Evolutionary conservation across 1,140 invertebrate species (phyloP), one percentile per base, ranked within the genome.

Genomic region (Penaeus vannamei): DNA sequence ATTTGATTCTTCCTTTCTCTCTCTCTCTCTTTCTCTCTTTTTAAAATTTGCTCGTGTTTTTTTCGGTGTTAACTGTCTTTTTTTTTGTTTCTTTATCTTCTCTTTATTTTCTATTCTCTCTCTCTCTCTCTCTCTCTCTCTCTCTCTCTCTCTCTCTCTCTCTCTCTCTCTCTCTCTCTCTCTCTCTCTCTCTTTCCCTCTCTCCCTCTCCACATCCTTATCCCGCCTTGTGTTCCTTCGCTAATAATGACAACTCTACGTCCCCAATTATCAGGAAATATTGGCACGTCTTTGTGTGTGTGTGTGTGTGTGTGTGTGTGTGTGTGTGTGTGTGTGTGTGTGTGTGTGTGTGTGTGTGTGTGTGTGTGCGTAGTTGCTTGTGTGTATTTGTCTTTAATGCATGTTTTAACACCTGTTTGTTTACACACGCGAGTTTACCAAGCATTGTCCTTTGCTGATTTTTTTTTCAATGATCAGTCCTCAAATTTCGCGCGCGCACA

Each of bases 1-100:
- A 53, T 53, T 53, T 53, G 53, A 53, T 53, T 53, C 53, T 53
- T 53, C 53, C 64, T 53, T 61, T 76, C 84, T 53, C 84, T 76
- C 84, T 46, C 83, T 76, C 32, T 76, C 64, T 69, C 64, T 72
- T 61, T 84, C 81, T 84, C 81, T 84, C 32, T 59, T 66, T 42
- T 7, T 84, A 3, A 79, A 29, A 79, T 12, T 42, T 22, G 29
- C 4, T n/a, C 8, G 1, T 17, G 1, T 17, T 53, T 17, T 17
- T 17, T 53, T 53, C 14, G 53, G 10, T 53, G 53, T 53, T 53
- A 17, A 0, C 2, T 53, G 8, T 53, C 17, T 53, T 10, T 17
- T 17, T 53, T 14, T 53, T 36, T 5, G 1, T 5, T 36, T 5
- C 5, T 5, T 36, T 7, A 7, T 7, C 8, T 7, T 5, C 36